These are phyloP conservation scores for Cochlearius cochlearius DNA, from an alignment of 2,113 vertebrate genomes.

Conservation along the genomic window DNA sequence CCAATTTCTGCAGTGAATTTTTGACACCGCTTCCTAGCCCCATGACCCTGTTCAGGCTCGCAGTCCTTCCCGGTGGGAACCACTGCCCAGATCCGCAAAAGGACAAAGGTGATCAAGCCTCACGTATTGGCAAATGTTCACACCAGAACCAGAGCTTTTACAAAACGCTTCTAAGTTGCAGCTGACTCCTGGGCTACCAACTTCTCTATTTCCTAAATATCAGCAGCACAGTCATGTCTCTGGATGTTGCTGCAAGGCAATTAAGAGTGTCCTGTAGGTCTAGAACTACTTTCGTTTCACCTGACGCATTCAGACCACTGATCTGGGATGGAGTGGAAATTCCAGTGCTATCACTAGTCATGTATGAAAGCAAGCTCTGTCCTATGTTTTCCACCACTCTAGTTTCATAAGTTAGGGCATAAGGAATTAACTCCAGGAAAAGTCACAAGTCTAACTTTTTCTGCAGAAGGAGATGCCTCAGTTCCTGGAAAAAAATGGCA, in stretches of 20 bases:
- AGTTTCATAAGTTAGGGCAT: background rate
- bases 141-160: background rate
- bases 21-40: background rate
- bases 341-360: background rate
- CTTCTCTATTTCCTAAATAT: background rate
- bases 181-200: background rate
- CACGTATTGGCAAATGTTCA: background rate
- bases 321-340: background rate
- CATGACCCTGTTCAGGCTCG: accelerated
- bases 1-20: background rate
- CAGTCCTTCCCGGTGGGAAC: background rate
- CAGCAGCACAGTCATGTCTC: background rate
- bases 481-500: background rate
- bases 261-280: background rate
- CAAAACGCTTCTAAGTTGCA: background rate
- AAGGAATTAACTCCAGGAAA: background rate
- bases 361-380: background rate
- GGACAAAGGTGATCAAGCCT: background rate
- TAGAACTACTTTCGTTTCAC: background rate
- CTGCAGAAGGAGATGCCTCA: background rate
- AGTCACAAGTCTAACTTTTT: background rate
- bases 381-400: background rate
- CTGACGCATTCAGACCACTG: background rate
- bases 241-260: background rate
- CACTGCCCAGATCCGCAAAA: background rate